Evolutionary conservation across 2,888 invertebrate genomes (phyloP).

Genomic region (Ectropis crepuscularia): DNA sequence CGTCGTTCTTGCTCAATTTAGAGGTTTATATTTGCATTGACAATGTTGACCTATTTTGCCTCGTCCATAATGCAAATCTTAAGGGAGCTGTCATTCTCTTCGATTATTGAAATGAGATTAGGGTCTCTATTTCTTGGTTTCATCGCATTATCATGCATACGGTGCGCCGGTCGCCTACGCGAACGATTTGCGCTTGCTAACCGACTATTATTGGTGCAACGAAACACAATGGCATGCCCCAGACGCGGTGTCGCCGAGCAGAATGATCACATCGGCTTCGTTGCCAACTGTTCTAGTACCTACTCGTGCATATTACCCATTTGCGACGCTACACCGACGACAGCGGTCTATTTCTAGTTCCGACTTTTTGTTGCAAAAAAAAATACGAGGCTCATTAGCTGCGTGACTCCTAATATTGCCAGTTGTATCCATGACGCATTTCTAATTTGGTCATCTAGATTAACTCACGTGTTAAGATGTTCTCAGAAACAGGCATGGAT

Average conservation of each 20-base stretch:
- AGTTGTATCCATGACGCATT: conserved; percentile 21
- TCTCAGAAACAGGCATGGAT: background rate
- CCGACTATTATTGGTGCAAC: conserved; percentile 69
- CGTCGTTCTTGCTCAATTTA: background rate
- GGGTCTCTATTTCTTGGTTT: conserved; percentile 1
- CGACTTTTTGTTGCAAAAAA: conserved; percentile 18
- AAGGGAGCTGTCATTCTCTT: background rate
- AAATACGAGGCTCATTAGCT: conserved; percentile 27
- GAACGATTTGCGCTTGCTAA: conserved; percentile 36
- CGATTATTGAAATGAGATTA: conserved; percentile 1
- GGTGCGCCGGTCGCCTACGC: conserved; percentile 32
- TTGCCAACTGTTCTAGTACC: conserved; percentile 62
- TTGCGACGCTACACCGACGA: conserved; percentile 21
- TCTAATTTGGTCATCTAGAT: conserved; percentile 16
- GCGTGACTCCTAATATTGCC: conserved; percentile 24
- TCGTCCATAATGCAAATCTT: background rate
- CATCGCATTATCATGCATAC: conserved; percentile 17
- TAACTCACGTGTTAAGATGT: conserved; percentile 7
- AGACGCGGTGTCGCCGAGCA: conserved; percentile 76
- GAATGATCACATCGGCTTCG: conserved; percentile 63
- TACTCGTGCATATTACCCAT: conserved; percentile 47
- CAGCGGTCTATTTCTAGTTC: conserved; percentile 22
- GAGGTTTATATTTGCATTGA: background rate
- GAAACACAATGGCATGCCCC: conserved; percentile 66
- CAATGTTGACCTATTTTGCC: background rate